phyloP scores from a whole-genome alignment of 2,113 vertebrate genomes.

The Indicator maculatus region DNA sequence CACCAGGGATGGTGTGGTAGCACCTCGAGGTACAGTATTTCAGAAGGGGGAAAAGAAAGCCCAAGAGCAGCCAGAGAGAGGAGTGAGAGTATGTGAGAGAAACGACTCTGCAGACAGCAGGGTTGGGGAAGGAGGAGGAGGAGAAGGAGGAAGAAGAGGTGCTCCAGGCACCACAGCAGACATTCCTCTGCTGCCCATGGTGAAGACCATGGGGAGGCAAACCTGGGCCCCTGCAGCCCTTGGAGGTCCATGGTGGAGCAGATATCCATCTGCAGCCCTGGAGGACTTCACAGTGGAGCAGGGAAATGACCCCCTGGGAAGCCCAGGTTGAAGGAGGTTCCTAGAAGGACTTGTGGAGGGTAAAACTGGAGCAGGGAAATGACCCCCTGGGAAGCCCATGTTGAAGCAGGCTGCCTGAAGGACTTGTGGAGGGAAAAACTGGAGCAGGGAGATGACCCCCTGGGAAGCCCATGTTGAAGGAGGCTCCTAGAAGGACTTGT shows the following conservation, averaged over 20 bases:
- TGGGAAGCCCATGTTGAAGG: not conserved
- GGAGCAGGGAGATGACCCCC: not conserved
- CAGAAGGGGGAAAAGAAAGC: too few species aligned
- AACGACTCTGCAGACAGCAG: not conserved
- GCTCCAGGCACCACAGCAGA: too few species aligned
- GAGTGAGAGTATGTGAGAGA: too few species aligned
- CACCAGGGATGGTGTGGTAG: too few species aligned
- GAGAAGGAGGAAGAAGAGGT: not conserved
- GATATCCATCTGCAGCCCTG: not conserved
- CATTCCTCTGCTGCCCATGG: not conserved
- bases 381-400: too few species aligned
- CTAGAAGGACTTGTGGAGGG: not conserved
- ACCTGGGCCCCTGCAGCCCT: too few species aligned
- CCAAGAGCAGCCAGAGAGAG: too few species aligned
- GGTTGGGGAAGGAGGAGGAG: not conserved
- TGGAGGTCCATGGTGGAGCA: not conserved
- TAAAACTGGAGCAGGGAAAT: not conserved
- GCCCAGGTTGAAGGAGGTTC: not conserved
- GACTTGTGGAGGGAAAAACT: not conserved
- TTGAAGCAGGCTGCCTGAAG: not conserved
- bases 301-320: too few species aligned
- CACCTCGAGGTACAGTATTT: too few species aligned
- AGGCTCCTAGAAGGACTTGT: not conserved
- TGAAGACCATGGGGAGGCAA: too few species aligned
- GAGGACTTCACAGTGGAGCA: not conserved